phyloP scores from a whole-genome alignment of 2,888 invertebrate species.

The Epistrophe grossulariae region DNA sequence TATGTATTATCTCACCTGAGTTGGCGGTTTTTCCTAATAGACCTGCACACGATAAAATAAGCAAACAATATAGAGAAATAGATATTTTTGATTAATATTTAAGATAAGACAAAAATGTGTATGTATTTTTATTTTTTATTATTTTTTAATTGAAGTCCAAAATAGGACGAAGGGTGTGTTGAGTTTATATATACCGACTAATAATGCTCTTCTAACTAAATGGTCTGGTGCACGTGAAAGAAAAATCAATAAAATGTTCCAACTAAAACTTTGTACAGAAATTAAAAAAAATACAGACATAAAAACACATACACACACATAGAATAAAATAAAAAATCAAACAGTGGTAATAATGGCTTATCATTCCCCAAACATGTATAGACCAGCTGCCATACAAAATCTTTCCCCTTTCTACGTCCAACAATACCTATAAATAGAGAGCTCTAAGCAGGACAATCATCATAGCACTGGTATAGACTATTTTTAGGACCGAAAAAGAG shows the following conservation, averaged over 20 bases:
- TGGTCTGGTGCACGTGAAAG: conserved; percentile 62
- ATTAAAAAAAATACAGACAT: conserved; percentile 29
- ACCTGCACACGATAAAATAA: conserved; percentile 79
- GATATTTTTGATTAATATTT: conserved; percentile 71
- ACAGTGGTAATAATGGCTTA: conserved; percentile 63
- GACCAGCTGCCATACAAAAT: conserved; percentile 22
- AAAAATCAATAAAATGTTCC: conserved; percentile 61
- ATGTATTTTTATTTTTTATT: conserved; percentile 53
- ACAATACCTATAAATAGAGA: too few relatives aligned
- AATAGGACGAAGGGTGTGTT: conserved; percentile 26
- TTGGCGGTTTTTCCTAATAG: conserved; percentile 83
- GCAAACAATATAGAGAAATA: conserved; percentile 38
- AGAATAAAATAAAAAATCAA: not conserved
- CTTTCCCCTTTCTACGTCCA: conserved; percentile 33
- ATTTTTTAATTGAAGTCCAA: conserved; percentile 55
- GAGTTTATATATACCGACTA: not conserved
- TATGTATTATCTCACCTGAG: conserved; percentile 81
- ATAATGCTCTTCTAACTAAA: conserved; percentile 12
- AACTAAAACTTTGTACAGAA: conserved; percentile 54
- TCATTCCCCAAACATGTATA: conserved; percentile 29
- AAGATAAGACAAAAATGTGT: conserved; percentile 38
- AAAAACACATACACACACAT: conserved; percentile 46
- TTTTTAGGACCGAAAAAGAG: conserved; percentile 45
- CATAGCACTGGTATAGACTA: conserved; percentile 43
- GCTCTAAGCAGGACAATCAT: conserved; percentile 53